phyloP scores from a whole-genome alignment of 1,140 invertebrate species.

The Bicyclus anynana region DNA sequence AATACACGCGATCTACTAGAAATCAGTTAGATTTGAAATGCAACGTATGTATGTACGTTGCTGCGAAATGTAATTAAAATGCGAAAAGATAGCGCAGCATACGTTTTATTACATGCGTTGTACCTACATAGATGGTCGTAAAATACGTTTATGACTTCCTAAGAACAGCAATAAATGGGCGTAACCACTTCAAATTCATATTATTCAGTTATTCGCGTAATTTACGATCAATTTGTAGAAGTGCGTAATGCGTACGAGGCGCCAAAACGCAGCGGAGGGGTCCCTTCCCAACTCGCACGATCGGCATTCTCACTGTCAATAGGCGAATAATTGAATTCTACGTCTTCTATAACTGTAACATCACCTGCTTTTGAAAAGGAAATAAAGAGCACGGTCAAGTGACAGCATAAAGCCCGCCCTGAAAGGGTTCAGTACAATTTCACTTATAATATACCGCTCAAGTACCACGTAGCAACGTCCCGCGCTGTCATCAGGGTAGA shows the following conservation, averaged over 20 bases:
- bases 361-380: slow-evolving; percentile 57
- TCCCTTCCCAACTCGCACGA: slow-evolving; percentile 40
- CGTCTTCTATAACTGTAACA: slow-evolving; percentile 53
- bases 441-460: no score
- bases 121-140: not conserved
- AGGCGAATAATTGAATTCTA: slow-evolving; percentile 66
- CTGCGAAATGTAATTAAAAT: not conserved
- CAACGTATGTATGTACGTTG: no score
- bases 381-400: slow-evolving; percentile 41
- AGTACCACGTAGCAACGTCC: no score
- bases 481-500: no score
- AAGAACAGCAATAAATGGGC: slow-evolving; percentile 27
- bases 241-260: slow-evolving; percentile 39
- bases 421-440: no score
- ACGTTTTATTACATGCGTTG: no score
- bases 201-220: slow-evolving; percentile 47
- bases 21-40: no score
- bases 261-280: slow-evolving; percentile 15
- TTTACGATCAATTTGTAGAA: slow-evolving; percentile 66
- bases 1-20: no score
- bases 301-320: slow-evolving; percentile 47
- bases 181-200: slow-evolving; percentile 32
- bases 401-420: no score
- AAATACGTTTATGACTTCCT: slow-evolving; percentile 24
- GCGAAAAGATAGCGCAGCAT: not conserved